Evolutionary conservation across 2,888 invertebrate species (phyloP).

Genomic region (Blastobasis adustella): DNA sequence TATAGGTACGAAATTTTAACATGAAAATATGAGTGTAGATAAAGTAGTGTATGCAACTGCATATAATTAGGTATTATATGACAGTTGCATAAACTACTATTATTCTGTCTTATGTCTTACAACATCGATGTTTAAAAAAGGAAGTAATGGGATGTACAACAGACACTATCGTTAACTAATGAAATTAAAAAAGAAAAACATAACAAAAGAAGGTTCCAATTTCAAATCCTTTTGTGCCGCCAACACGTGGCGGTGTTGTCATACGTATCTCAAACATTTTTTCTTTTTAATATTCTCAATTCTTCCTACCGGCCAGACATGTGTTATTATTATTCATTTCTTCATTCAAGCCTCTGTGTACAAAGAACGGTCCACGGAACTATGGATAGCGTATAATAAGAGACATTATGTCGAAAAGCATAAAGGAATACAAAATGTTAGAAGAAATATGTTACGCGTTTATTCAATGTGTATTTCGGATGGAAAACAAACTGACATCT

Average conservation of each 20-base stretch:
- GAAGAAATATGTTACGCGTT: constrained; percentile 64
- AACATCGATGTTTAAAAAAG: too few relatives aligned
- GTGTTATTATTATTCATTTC: constrained; percentile 63
- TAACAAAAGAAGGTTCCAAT: constrained; percentile 35
- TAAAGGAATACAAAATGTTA: constrained; percentile 56
- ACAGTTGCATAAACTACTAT: too few relatives aligned
- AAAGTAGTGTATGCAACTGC: too few relatives aligned
- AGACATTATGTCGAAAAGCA: constrained; percentile 60
- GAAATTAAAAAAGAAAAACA: constrained; percentile 13
- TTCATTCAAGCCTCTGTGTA: constrained; percentile 66
- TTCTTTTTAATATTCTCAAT: constrained; percentile 44
- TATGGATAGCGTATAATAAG: constrained; percentile 56
- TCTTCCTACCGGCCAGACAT: constrained; percentile 54
- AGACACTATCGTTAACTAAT: too few relatives aligned
- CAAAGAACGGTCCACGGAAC: constrained; percentile 59
- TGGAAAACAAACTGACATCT: constrained; percentile 74
- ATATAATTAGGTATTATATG: too few relatives aligned
- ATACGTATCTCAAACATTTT: constrained; percentile 48
- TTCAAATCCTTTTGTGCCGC: constrained; percentile 47
- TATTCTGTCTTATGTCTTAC: too few relatives aligned
- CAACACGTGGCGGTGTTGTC: constrained; percentile 66
- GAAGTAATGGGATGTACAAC: too few relatives aligned
- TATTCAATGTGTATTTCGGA: constrained; percentile 67
- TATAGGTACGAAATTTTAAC: too few relatives aligned
- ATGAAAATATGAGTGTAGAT: too few relatives aligned